A percentile compares a stretch with the other conserved stretches of the same genome.
Evolutionary conservation across 2,888 invertebrate species (phyloP).

Genomic region (Pycnomerus fuliginosus): DNA sequence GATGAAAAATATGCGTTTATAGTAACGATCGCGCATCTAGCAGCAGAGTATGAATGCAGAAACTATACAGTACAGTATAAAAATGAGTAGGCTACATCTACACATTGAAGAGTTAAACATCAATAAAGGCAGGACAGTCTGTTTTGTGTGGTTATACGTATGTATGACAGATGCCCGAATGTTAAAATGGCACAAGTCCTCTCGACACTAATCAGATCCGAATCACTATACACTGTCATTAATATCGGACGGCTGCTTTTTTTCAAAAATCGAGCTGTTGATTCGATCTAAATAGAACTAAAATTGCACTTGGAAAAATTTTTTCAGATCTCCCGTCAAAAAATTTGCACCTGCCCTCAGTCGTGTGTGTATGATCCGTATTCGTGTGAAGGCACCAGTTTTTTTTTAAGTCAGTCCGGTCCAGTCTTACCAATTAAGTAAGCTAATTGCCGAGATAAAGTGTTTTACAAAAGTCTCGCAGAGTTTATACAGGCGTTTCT

Average conservation of each 20-base stretch:
- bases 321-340: conserved; percentile 28
- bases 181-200: conserved; percentile 38
- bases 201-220: conserved; percentile 31
- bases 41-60: conserved; percentile 46
- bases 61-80: conserved; percentile 52
- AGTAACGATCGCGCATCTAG: conserved; percentile 35
- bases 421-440: conserved; percentile 54
- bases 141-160: conserved; percentile 39
- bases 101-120: conserved; percentile 51
- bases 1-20: conserved; percentile 50
- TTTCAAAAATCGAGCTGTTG: too few relatives aligned
- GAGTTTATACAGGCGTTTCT: conserved; percentile 43
- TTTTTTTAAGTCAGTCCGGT: conserved; percentile 49
- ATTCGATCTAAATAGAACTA: conserved; percentile 36
- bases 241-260: conserved; percentile 48
- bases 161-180: conserved; percentile 43
- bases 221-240: conserved; percentile 43
- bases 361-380: conserved; percentile 48
- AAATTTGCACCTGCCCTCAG: conserved; percentile 51
- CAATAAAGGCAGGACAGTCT: conserved; percentile 51
- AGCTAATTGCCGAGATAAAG: conserved; percentile 49
- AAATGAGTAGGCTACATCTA: conserved; percentile 52
- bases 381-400: conserved; percentile 52
- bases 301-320: conserved; percentile 42
- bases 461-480: conserved; percentile 44